These are phyloP conservation scores for Hydroisotoma schaefferi DNA, from an alignment of 2,888 invertebrate genomes.

Conservation along the genomic window DNA sequence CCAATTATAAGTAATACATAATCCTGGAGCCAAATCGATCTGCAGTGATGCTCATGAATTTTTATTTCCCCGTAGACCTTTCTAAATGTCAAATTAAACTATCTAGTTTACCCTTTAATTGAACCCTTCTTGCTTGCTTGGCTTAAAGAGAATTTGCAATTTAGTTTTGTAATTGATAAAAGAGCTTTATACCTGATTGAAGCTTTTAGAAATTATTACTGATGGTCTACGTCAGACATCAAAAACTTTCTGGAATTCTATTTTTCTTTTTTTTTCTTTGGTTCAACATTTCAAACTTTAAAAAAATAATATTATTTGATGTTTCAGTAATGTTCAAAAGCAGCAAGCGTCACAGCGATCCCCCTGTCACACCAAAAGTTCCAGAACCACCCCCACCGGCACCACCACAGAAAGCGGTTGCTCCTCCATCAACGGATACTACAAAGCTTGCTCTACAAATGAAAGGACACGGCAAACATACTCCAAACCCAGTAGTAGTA, in stretches of 20 bases:
- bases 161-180: too few species aligned
- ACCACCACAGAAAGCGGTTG: background rate
- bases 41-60: too few species aligned
- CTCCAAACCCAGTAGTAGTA: too few species aligned
- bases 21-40: too few species aligned
- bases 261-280: background rate
- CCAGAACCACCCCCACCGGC: background rate
- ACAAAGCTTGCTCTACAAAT: slow-evolving; percentile 1
- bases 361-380: background rate
- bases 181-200: background rate
- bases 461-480: slow-evolving; percentile 2
- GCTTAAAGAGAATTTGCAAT: too few species aligned
- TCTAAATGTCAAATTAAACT: too few species aligned
- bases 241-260: background rate
- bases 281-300: too few species aligned
- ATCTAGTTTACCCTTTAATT: too few species aligned
- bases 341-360: slow-evolving; percentile 2
- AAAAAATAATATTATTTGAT: too few species aligned
- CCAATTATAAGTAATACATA: too few species aligned
- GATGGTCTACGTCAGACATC: background rate
- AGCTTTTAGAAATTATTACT: background rate
- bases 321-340: background rate
- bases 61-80: too few species aligned
- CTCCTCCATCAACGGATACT: background rate
- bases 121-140: too few species aligned